Percentiles rank a stretch among this genome's conserved stretches.
Evolutionary conservation across 2,888 invertebrate genomes (phyloP).

Genomic region (Arge pagana): DNA sequence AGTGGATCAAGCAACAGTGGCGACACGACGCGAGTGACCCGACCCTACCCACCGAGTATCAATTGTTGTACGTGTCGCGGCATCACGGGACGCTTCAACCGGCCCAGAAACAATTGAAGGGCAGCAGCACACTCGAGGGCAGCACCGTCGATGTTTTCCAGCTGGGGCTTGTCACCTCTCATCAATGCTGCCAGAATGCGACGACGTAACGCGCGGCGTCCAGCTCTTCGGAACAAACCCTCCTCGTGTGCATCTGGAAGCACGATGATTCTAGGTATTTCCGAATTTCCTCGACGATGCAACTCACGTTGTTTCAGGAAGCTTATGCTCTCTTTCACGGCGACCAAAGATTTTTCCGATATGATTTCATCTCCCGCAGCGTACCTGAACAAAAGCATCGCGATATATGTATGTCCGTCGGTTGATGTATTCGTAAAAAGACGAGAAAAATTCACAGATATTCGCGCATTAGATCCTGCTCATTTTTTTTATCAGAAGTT

Average conservation of each 20-base stretch:
- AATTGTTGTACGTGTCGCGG: constrained; percentile 58
- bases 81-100: constrained; percentile 56
- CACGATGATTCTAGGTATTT: too few species aligned
- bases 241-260: constrained; percentile 48
- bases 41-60: constrained; percentile 58
- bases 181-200: constrained; percentile 40
- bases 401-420: too few species aligned
- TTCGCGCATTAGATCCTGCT: too few species aligned
- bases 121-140: constrained; percentile 58
- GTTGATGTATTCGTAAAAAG: too few species aligned
- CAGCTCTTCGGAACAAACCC: constrained; percentile 44
- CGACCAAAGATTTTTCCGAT: constrained; percentile 55
- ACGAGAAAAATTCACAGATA: too few species aligned
- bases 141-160: constrained; percentile 35
- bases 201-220: constrained; percentile 38
- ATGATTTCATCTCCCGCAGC: constrained; percentile 53
- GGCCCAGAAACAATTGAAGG: constrained; percentile 53
- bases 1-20: too few species aligned
- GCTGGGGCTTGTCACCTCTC: constrained; percentile 41
- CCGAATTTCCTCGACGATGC: background rate
- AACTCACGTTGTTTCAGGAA: constrained; percentile 57
- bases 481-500: too few species aligned
- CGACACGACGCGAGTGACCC: too few species aligned
- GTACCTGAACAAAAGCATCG: constrained; percentile 31
- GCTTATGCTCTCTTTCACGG: constrained; percentile 53